Evolutionary conservation across 2,888 invertebrate species (phyloP).

Genomic region (Phymatocera aterrima): DNA sequence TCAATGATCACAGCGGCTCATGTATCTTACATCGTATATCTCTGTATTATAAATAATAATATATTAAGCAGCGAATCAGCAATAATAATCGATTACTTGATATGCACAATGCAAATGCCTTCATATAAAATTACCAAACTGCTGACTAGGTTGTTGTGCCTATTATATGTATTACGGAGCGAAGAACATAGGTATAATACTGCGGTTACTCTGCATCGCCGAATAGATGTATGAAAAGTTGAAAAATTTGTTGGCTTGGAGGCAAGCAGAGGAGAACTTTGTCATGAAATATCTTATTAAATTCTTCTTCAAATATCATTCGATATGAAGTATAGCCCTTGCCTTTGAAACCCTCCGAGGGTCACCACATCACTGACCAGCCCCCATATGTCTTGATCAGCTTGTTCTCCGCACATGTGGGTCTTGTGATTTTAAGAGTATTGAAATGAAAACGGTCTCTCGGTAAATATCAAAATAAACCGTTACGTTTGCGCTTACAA

Average conservation of each 20-base stretch:
- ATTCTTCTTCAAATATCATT: slow-evolving; percentile 25
- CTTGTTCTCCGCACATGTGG: slow-evolving; percentile 29
- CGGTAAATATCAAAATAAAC: not conserved
- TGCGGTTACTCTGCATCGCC: not conserved
- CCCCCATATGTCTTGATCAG: slow-evolving; percentile 12
- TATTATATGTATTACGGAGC: not conserved
- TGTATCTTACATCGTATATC: not conserved
- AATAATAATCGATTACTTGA: not conserved
- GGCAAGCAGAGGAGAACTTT: not conserved
- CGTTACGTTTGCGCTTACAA: too few relatives aligned
- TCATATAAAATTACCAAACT: not conserved
- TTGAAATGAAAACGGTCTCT: not conserved
- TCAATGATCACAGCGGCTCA: slow-evolving; percentile 48
- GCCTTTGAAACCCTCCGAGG: slow-evolving; percentile 44
- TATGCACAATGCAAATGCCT: not conserved
- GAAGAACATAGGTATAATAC: not conserved
- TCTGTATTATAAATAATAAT: not conserved
- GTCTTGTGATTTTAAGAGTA: not conserved
- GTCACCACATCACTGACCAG: not conserved
- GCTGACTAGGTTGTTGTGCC: not conserved
- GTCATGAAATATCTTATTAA: slow-evolving; percentile 4
- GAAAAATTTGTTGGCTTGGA: slow-evolving; percentile 3
- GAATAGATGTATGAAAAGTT: not conserved
- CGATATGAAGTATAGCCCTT: slow-evolving; percentile 35
- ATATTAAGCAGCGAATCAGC: not conserved